Percentiles rank a stretch among this genome's conserved stretches.
phyloP scores from a whole-genome alignment of 37 sponge, comb jelly and placozoan species.

The Agelas oroides region DNA sequence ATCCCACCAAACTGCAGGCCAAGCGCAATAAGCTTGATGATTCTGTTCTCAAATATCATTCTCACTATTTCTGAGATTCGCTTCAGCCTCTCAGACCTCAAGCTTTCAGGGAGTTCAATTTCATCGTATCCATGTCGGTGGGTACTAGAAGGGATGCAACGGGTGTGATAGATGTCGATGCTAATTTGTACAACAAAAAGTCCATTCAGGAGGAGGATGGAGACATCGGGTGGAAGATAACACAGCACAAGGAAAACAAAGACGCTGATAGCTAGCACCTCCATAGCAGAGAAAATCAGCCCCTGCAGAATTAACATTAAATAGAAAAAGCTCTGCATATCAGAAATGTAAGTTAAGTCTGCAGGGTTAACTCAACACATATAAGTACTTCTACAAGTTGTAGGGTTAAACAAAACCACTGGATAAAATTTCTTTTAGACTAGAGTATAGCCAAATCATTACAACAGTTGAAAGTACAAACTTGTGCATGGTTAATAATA shows the following conservation, averaged over 20 bases:
- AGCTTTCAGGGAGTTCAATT: too few relatives aligned
- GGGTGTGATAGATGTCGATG: slow-evolving; percentile 22
- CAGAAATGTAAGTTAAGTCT: background rate
- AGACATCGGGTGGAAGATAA: slow-evolving; percentile 36
- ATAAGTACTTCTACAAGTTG: too few relatives aligned
- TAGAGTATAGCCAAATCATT: too few relatives aligned
- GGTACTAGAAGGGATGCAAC: background rate
- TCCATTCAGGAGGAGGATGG: slow-evolving; percentile 55
- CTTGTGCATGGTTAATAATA: too few relatives aligned
- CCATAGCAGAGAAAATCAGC: slow-evolving; percentile 8
- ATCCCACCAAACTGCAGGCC: slow-evolving; percentile 40
- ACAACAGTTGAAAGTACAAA: too few relatives aligned
- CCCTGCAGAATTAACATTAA: slow-evolving; percentile 40
- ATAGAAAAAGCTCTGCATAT: too few relatives aligned
- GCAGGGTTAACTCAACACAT: too few relatives aligned
- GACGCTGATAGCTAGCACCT: slow-evolving; percentile 51
- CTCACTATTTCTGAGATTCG: too few relatives aligned
- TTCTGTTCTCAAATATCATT: slow-evolving; percentile 22
- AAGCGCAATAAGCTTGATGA: slow-evolving; percentile 25
- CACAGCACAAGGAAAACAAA: slow-evolving; percentile 51
- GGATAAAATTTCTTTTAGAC: too few relatives aligned
- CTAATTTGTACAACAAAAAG: slow-evolving; percentile 43
- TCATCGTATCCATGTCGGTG: background rate
- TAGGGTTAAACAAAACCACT: too few relatives aligned
- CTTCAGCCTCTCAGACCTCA: too few relatives aligned